phyloP scores from a whole-genome alignment of 1,140 invertebrate species.

The Neodiprion pinetum region DNA sequence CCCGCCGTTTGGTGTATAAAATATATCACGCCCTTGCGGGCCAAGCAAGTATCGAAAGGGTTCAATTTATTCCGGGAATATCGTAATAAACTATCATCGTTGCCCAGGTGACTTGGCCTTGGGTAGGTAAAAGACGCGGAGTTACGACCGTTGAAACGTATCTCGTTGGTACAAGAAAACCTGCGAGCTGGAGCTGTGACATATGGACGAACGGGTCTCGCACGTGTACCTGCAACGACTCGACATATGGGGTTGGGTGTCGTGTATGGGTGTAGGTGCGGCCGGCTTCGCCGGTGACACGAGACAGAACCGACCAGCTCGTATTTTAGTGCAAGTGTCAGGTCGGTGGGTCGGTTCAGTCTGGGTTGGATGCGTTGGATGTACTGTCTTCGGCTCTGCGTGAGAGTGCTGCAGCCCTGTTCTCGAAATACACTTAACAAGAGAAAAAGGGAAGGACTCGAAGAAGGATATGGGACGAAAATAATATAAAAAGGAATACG shows the following conservation, averaged over 20 bases:
- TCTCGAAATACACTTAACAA: not conserved
- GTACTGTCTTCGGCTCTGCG: slow-evolving; percentile 37
- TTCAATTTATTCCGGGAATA: not conserved
- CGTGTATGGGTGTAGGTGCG: slow-evolving; percentile 33
- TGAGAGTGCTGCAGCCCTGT: slow-evolving; percentile 30
- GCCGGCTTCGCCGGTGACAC: slow-evolving; percentile 33
- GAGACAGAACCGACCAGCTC: slow-evolving; percentile 42
- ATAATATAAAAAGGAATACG: no score
- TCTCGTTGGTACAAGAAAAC: slow-evolving; percentile 18
- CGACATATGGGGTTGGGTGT: not conserved
- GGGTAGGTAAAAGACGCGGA: no score
- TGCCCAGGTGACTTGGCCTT: not conserved
- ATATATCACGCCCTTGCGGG: no score
- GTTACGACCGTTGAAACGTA: slow-evolving; percentile 7
- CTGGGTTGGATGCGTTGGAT: not conserved
- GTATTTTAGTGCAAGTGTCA: slow-evolving; percentile 44
- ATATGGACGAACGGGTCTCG: not conserved
- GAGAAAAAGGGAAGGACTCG: not conserved
- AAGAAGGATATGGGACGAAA: no score
- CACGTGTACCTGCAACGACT: not conserved
- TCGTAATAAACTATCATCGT: not conserved
- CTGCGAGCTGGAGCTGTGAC: not conserved
- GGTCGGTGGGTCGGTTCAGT: slow-evolving; percentile 10
- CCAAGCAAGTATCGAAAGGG: not conserved
- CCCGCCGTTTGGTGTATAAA: not conserved